phyloP scores from a whole-genome alignment of 2,888 invertebrate species.

The Aleiodes alternator region DNA sequence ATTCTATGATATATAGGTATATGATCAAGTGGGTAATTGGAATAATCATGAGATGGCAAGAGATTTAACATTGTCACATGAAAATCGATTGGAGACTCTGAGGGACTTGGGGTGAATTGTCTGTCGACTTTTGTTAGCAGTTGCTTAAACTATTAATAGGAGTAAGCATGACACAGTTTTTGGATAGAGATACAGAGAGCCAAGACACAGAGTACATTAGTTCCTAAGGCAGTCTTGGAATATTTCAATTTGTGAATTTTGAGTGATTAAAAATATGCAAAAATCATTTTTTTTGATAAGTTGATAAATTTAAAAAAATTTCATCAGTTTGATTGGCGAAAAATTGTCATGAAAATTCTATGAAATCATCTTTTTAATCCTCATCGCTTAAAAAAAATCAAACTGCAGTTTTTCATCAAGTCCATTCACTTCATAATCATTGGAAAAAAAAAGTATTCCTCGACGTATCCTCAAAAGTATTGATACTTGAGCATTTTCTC shows the following conservation, averaged over 20 bases:
- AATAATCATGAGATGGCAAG: neutral
- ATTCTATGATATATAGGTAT: neutral
- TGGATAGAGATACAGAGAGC: constrained; percentile 1
- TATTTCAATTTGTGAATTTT: neutral
- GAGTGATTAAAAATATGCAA: constrained; percentile 13
- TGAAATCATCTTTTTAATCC: too few species aligned
- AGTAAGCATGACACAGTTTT: constrained; percentile 33
- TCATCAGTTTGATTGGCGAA: too few species aligned
- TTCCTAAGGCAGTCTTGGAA: neutral
- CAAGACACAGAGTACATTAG: constrained; percentile 18
- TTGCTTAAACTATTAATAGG: constrained; percentile 16
- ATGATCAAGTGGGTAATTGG: neutral
- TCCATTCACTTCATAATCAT: too few species aligned
- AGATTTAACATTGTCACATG: neutral
- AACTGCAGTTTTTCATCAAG: too few species aligned
- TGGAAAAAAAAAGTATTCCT: too few species aligned
- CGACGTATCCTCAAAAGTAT: too few species aligned
- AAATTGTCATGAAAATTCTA: too few species aligned
- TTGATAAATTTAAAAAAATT: too few species aligned
- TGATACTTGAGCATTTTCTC: too few species aligned
- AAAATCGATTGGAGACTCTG: neutral
- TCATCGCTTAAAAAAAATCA: too few species aligned
- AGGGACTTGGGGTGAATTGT: neutral
- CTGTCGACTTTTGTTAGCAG: constrained; percentile 6
- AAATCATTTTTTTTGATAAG: neutral